A percentile compares a stretch with the other conserved stretches of the same genome.
Conservation (phyloP, 2,888 invertebrate genomes). For the Laothoe populi region DNA sequence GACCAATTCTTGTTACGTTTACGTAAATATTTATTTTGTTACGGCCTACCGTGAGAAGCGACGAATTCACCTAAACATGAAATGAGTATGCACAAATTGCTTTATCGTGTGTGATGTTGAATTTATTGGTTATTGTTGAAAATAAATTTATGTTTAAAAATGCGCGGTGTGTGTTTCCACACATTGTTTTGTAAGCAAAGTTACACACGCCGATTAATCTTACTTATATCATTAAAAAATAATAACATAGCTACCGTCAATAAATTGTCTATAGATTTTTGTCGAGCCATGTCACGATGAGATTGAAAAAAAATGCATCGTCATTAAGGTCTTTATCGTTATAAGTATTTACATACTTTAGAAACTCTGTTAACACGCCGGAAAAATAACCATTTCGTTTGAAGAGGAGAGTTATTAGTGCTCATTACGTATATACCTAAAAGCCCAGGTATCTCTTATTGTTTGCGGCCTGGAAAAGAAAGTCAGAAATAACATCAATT, state of each 20-base stretch:
- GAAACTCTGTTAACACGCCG: not conserved
- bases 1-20: conserved; percentile 28
- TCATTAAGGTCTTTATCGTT: conserved; percentile 7
- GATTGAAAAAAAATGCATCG: not conserved
- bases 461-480: conserved; percentile 48
- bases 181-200: not conserved
- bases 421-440: conserved; percentile 17
- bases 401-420: conserved; percentile 20
- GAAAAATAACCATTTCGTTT: conserved; percentile 13
- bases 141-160: not conserved
- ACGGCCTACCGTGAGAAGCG: conserved; percentile 26
- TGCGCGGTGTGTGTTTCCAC: not conserved
- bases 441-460: conserved; percentile 20
- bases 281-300: not conserved
- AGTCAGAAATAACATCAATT: conserved; percentile 54
- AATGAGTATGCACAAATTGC: conserved; percentile 17
- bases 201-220: not conserved
- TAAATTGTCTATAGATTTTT: not conserved
- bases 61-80: conserved; percentile 11
- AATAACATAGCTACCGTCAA: not conserved
- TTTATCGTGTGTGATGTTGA: conserved; percentile 1
- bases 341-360: not conserved
- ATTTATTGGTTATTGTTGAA: not conserved
- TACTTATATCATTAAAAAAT: not conserved
- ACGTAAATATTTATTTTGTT: conserved; percentile 29